phyloP scores from a whole-genome alignment of 2,113 vertebrate species.

The Brienomyrus brachyistius region DNA sequence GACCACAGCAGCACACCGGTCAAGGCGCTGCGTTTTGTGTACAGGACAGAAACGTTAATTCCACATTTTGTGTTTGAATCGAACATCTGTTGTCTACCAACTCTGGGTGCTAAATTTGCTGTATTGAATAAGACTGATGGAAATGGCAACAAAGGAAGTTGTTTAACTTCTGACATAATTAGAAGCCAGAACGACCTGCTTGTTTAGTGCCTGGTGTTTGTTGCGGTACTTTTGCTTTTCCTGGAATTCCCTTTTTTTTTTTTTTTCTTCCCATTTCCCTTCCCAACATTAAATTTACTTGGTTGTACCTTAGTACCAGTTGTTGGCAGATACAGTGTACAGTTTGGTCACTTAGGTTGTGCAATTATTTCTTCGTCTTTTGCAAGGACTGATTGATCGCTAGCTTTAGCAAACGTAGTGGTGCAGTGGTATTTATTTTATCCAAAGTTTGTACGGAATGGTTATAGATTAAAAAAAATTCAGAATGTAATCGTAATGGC shows the following conservation, averaged over 20 bases:
- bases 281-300: constrained; percentile 55
- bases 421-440: constrained; percentile 77
- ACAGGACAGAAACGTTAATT: not conserved
- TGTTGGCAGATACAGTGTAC: constrained; percentile 53
- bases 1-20: not conserved
- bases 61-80: not conserved
- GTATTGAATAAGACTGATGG: not conserved
- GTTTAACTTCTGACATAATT: not conserved
- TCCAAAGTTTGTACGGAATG: constrained; percentile 78
- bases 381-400: constrained; percentile 46
- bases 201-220: constrained; percentile 56
- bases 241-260: constrained; percentile 44
- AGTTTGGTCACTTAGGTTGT: constrained; percentile 62
- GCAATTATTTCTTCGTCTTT: constrained; percentile 50
- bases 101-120: constrained; percentile 12
- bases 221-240: constrained; percentile 66
- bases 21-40: not conserved
- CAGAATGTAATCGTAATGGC: constrained; percentile 78
- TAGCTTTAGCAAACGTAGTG: constrained; percentile 60
- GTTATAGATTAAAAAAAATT: constrained; percentile 53
- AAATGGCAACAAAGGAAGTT: not conserved
- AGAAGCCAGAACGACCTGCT: not conserved
- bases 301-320: constrained; percentile 54
- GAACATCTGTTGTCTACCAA: not conserved
- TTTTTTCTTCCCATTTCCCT: not conserved